A percentile compares a stretch with the other conserved stretches of the same genome.
These are phyloP conservation scores for Lycaena phlaeas DNA, from an alignment of 2,888 invertebrate genomes.

Conservation along the genomic window DNA sequence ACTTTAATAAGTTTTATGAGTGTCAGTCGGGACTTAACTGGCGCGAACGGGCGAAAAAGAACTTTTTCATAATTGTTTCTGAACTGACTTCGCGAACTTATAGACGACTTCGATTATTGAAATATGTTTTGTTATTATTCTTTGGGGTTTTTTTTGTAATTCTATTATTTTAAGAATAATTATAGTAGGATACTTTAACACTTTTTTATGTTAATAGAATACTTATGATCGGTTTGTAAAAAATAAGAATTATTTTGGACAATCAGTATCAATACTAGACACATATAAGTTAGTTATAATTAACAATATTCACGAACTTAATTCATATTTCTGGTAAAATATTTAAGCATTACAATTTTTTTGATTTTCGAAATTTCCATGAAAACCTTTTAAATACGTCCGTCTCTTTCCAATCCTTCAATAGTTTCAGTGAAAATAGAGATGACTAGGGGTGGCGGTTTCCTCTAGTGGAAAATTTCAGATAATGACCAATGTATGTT, in stretches of 20 bases:
- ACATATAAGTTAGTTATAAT: too few species aligned
- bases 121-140: constrained; percentile 23
- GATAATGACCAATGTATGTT: constrained; percentile 50
- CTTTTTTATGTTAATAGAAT: too few species aligned
- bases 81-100: constrained; percentile 46
- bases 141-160: constrained; percentile 16
- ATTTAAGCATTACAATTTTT: too few species aligned
- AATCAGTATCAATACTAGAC: too few species aligned
- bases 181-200: too few species aligned
- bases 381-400: constrained; percentile 25
- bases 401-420: constrained; percentile 43
- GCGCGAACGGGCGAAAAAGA: constrained; percentile 62
- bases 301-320: too few species aligned
- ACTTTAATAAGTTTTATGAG: constrained; percentile 74
- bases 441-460: constrained; percentile 61
- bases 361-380: too few species aligned
- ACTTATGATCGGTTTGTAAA: too few species aligned
- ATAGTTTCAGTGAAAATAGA: constrained; percentile 47
- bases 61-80: constrained; percentile 72
- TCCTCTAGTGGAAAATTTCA: constrained; percentile 52
- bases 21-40: constrained; percentile 69
- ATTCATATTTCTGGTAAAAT: too few species aligned
- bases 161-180: too few species aligned
- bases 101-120: constrained; percentile 59
- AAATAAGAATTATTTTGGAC: too few species aligned